Conservation (phyloP, 2,113 vertebrate species). For the Hyperoodon ampullatus region DNA sequence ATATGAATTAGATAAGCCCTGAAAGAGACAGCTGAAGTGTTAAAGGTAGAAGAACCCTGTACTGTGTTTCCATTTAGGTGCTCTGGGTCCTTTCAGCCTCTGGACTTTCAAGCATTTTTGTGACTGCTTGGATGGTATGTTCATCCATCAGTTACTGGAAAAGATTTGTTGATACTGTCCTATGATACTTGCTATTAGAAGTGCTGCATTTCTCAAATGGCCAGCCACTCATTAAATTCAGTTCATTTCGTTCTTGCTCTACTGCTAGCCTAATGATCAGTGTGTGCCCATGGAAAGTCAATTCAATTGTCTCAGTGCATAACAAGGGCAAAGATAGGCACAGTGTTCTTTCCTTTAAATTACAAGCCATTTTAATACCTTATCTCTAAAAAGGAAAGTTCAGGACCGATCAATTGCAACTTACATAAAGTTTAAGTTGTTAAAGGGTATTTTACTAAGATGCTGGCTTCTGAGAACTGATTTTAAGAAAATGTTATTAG, state of each 20-base stretch:
- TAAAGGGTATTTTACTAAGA: constrained; percentile 37
- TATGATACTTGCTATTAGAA: constrained; percentile 50
- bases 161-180: constrained; percentile 40
- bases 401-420: constrained; percentile 34
- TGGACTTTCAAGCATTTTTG: not conserved
- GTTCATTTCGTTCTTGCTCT: constrained; percentile 56
- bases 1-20: not conserved
- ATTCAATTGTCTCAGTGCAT: constrained; percentile 53
- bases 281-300: constrained; percentile 47
- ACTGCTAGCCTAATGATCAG: constrained; percentile 41
- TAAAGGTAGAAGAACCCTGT: not conserved
- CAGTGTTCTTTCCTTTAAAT: constrained; percentile 46
- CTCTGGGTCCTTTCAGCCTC: not conserved
- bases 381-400: constrained; percentile 39
- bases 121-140: not conserved
- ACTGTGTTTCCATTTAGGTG: not conserved
- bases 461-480: not conserved
- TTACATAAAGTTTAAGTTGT: constrained; percentile 41
- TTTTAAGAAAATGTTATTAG: not conserved
- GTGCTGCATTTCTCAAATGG: constrained; percentile 30
- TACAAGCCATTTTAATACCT: constrained; percentile 64
- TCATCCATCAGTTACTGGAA: constrained; percentile 10
- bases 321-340: constrained; percentile 58
- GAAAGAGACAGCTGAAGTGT: not conserved
- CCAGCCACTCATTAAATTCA: constrained; percentile 51